Conservation (phyloP, 1,140 invertebrate genomes). For the Camponotus floridanus region DNA sequence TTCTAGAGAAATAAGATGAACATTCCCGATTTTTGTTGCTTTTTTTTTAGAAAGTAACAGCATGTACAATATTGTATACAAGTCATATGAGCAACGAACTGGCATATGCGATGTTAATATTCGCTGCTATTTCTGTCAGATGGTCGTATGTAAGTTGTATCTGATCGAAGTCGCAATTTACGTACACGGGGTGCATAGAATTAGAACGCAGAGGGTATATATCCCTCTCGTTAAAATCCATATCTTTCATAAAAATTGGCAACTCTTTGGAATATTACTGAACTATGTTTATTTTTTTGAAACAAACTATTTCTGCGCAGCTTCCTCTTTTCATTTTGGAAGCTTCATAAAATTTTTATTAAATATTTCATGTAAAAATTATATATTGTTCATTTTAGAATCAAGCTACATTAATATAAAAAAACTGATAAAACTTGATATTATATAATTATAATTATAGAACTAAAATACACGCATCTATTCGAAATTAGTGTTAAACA, state of each 20-base stretch:
- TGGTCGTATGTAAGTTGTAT: constrained; percentile 32
- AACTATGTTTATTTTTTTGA: constrained; percentile 28
- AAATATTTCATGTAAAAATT: neutral
- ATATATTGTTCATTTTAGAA: too few species aligned
- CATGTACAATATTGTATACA: neutral
- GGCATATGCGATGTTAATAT: constrained; percentile 38
- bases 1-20: neutral
- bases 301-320: constrained; percentile 21
- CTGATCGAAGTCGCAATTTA: constrained; percentile 48
- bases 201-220: constrained; percentile 24
- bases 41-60: constrained; percentile 1
- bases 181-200: constrained; percentile 52
- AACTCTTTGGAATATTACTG: neutral
- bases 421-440: too few species aligned
- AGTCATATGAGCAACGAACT: constrained; percentile 11
- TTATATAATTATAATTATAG: too few species aligned
- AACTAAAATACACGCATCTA: too few species aligned
- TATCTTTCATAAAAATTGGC: constrained; percentile 1
- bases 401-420: too few species aligned
- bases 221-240: constrained; percentile 49
- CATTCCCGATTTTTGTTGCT: neutral
- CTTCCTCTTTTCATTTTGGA: constrained; percentile 13
- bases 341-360: neutral
- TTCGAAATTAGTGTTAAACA: neutral
- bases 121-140: constrained; percentile 48